Base-by-base conservation (phyloP, 2,888 invertebrate genomes). In the Neoaliturus tenellus region DNA sequence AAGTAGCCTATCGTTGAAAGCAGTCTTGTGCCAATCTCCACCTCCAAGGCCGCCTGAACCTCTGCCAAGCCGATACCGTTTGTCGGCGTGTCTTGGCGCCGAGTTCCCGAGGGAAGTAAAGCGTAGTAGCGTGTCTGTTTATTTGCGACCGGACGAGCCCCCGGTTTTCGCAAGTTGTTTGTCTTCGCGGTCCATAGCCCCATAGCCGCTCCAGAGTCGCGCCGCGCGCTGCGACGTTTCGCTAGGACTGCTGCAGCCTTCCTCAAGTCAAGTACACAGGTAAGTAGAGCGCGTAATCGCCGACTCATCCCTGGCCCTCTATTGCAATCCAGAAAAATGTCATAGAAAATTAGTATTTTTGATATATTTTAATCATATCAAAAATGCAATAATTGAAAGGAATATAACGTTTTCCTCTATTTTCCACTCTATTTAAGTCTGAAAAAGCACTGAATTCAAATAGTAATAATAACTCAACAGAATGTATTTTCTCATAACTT, bases 181-280 rank as follows among this genome's bases (percentile, higher is more conserved):
- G n/a, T 4, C 35, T n/a, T n/a, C 14, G 48, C n/a, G 17, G 17
- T 48, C n/a, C n/a, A 48, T 8, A 48, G 4, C 12, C 55, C 12
- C 23, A 20, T 55, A 5, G 62, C 62, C 62, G 31, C 55, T 23
- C 14, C 3, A n/a, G 55, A 20, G 25, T 3, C 62, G 62, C 62
- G 62, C 62, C 28, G 31, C 62, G 2, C 28, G 62, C 12, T 3
- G 62, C 62, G 10, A 62, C 62, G 62, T 62, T 62, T 62, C 62
- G 62, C 62, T 62, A 62, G 28, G 31, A 31, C 14, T 28, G 31
- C 28, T 14, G 14, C 62, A 31, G 17, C 25, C 62, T 62, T 62
- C 62, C 31, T 62, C 62, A 28, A 62, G 62, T 62, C 62, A 62
- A 62, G 62, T 62, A 31, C 62, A 31, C 62, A 62, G 62, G 62